These are phyloP conservation scores for Chaetogeoica ovagalla DNA, from an alignment of 2,888 invertebrate species.

Conservation along the genomic window DNA sequence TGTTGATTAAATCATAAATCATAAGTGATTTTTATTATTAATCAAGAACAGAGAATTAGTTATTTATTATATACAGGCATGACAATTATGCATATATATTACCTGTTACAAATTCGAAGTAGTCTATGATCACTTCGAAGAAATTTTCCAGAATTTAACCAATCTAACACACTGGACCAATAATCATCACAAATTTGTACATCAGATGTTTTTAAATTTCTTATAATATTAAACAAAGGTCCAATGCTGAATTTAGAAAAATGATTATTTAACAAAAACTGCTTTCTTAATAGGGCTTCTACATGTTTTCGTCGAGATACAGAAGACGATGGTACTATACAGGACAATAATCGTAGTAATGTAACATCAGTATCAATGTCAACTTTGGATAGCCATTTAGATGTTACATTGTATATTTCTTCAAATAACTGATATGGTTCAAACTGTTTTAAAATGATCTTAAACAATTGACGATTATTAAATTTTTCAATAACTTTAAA, in stretches of 20 bases:
- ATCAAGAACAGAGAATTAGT: too few relatives aligned
- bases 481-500: neutral
- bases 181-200: slow-evolving; percentile 35
- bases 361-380: slow-evolving; percentile 35
- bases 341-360: slow-evolving; percentile 26
- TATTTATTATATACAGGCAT: too few relatives aligned
- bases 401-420: slow-evolving; percentile 31
- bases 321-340: slow-evolving; percentile 37
- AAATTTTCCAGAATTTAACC: slow-evolving; percentile 17
- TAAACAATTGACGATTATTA: neutral
- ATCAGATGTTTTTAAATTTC: slow-evolving; percentile 49
- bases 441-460: slow-evolving; percentile 42
- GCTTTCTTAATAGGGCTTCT: slow-evolving; percentile 22
- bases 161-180: slow-evolving; percentile 50
- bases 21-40: too few relatives aligned
- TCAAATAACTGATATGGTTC: slow-evolving; percentile 50
- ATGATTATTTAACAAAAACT: slow-evolving; percentile 28
- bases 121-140: slow-evolving; percentile 17
- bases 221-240: slow-evolving; percentile 38
- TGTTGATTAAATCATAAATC: neutral
- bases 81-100: neutral
- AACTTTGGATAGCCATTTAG: slow-evolving; percentile 32
- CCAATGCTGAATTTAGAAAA: slow-evolving; percentile 33
- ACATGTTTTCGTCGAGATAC: slow-evolving; percentile 21
- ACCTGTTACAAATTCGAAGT: slow-evolving; percentile 42